phyloP scores from a whole-genome alignment of 2,797 vertebrate species.

The Megaceryle alcyon region DNA sequence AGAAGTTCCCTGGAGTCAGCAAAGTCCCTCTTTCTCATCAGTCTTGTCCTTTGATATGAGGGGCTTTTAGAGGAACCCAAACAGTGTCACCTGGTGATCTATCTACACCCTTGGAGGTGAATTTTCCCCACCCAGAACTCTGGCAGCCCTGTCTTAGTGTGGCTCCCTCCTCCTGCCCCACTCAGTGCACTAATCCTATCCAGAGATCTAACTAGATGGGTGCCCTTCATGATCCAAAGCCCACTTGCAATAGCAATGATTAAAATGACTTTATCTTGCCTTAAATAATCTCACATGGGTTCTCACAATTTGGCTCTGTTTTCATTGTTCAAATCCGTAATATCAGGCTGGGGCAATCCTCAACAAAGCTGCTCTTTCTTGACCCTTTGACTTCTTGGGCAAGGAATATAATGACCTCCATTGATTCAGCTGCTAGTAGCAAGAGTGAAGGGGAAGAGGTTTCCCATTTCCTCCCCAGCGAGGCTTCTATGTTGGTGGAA shows the following conservation, averaged over 20 bases:
- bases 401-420: constrained; percentile 62
- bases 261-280: constrained; percentile 62
- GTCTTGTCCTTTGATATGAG: not conserved
- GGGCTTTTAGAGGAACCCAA: not conserved
- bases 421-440: constrained; percentile 58
- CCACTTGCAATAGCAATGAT: constrained; percentile 36
- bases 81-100: not conserved
- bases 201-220: not conserved
- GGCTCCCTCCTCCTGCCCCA: not conserved
- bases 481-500: constrained; percentile 33
- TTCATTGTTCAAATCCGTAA: constrained; percentile 49
- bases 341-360: not conserved
- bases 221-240: constrained; percentile 41
- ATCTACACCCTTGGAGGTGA: not conserved
- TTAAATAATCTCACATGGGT: constrained; percentile 67
- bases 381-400: constrained; percentile 59
- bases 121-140: not conserved
- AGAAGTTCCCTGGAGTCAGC: not conserved
- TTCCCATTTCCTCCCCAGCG: constrained; percentile 50
- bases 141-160: not conserved
- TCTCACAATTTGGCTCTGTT: constrained; percentile 55
- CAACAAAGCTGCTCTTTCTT: constrained; percentile 63
- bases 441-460: constrained; percentile 49
- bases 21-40: not conserved
- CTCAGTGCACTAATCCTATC: not conserved